Percentiles rank a stretch among this genome's conserved stretches.
phyloP scores from a whole-genome alignment of 2,888 invertebrate genomes.

The Alentia gelatinosa region DNA sequence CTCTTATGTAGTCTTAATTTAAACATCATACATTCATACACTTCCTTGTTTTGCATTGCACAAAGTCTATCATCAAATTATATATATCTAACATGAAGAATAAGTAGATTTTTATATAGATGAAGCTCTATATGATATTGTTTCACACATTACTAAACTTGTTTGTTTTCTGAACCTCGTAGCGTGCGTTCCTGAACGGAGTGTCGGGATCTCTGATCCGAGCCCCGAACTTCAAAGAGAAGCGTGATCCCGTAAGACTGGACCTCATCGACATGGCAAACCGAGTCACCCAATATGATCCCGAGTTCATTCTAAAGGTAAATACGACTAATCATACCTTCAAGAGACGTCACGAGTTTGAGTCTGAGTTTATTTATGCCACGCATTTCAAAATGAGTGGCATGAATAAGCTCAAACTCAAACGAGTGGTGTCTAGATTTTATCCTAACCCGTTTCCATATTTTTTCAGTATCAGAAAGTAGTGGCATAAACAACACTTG shows the following conservation, averaged over 20 bases:
- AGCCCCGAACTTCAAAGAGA: conserved; percentile 76
- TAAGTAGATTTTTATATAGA: no score
- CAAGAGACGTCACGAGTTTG: no score
- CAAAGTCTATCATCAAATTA: not conserved
- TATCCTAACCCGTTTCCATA: no score
- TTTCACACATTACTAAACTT: not conserved
- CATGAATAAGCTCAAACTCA: no score
- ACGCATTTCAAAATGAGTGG: no score
- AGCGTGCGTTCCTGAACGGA: conserved; percentile 72
- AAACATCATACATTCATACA: no score
- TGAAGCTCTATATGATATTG: no score
- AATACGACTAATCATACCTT: no score
- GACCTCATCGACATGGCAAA: conserved; percentile 71
- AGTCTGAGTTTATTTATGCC: no score
- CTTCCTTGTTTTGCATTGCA: not conserved
- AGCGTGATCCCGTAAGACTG: conserved; percentile 69
- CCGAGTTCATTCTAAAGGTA: conserved; percentile 82
- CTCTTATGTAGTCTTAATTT: not conserved
- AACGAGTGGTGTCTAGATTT: no score
- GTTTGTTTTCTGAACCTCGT: not conserved
- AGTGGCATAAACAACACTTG: no score
- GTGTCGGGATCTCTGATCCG: conserved; percentile 76
- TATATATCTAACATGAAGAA: not conserved
- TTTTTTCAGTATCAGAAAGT: no score
- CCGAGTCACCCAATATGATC: conserved; percentile 75